Evolutionary conservation across 2,888 invertebrate genomes (phyloP).

Genomic region (Dascillus cervinus): DNA sequence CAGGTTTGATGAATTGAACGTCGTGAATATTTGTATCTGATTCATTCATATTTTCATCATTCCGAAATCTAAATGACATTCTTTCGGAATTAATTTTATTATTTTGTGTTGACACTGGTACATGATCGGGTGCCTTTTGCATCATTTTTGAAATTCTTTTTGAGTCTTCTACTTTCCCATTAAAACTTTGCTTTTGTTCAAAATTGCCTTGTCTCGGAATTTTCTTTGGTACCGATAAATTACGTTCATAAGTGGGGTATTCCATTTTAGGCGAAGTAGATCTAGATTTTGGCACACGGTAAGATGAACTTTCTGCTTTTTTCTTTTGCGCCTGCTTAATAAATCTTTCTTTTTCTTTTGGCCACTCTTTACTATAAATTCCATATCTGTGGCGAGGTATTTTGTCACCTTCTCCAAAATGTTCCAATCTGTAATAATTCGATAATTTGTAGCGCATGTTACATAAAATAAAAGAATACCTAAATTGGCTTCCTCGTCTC

Average conservation of each 20-base stretch:
- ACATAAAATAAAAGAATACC: constrained; percentile 35
- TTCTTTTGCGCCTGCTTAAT: constrained; percentile 6
- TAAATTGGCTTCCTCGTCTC: constrained; percentile 50
- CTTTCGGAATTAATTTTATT: no score
- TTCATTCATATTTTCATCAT: no score
- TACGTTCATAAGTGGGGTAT: no score
- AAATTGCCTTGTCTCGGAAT: not conserved
- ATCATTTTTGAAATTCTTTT: no score
- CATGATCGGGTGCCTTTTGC: no score
- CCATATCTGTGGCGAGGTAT: constrained; percentile 44
- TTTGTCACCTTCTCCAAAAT: constrained; percentile 40
- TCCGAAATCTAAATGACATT: no score
- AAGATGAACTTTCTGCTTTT: constrained; percentile 6
- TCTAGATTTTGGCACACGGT: constrained; percentile 12
- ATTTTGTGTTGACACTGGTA: no score
- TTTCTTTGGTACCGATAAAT: constrained; percentile 5
- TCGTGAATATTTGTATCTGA: no score
- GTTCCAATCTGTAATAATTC: constrained; percentile 31
- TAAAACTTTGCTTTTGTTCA: no score
- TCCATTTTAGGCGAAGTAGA: no score
- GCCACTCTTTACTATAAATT: constrained; percentile 43
- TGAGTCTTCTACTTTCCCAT: no score
- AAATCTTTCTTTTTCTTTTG: constrained; percentile 21
- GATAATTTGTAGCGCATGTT: not conserved
- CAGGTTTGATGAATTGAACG: no score